phyloP scores from a whole-genome alignment of 2,113 vertebrate species.

The Peromyscus maniculatus region DNA sequence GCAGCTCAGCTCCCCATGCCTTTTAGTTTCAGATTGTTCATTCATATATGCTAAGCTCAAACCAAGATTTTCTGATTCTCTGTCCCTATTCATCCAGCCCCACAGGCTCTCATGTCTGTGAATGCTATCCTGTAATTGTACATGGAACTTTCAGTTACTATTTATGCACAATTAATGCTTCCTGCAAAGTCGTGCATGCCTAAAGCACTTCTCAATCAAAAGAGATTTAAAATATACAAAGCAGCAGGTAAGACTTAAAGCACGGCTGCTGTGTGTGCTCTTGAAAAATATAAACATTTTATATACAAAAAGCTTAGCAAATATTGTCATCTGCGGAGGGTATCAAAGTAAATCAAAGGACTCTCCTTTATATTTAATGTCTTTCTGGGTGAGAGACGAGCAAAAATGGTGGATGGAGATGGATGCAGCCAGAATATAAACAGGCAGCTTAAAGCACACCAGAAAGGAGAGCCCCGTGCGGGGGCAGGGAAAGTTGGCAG shows the following conservation, averaged over 20 bases:
- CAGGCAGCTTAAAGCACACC: not conserved
- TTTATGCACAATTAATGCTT: not conserved
- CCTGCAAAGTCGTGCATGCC: not conserved
- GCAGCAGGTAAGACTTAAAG: not conserved
- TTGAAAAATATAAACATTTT: not conserved
- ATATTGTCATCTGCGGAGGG: not conserved
- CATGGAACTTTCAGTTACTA: not conserved
- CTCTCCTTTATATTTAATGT: not conserved
- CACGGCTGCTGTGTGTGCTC: not conserved
- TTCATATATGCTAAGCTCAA: not conserved
- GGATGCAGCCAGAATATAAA: not conserved
- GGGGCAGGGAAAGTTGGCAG: not conserved
- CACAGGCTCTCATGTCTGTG: not conserved
- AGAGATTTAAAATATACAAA: conserved; percentile 3
- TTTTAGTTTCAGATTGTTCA: not conserved
- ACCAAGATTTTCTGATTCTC: not conserved
- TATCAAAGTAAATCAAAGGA: not conserved
- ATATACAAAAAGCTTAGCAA: not conserved
- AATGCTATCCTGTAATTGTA: conserved; percentile 11
- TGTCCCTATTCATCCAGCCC: not conserved
- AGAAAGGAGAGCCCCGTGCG: not conserved
- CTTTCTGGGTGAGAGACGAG: not conserved
- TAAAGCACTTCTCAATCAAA: conserved; percentile 17
- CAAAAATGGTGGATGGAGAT: not conserved
- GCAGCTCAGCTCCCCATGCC: not conserved